phyloP scores from a whole-genome alignment of 2,797 vertebrate species.

The Luscinia luscinia region DNA sequence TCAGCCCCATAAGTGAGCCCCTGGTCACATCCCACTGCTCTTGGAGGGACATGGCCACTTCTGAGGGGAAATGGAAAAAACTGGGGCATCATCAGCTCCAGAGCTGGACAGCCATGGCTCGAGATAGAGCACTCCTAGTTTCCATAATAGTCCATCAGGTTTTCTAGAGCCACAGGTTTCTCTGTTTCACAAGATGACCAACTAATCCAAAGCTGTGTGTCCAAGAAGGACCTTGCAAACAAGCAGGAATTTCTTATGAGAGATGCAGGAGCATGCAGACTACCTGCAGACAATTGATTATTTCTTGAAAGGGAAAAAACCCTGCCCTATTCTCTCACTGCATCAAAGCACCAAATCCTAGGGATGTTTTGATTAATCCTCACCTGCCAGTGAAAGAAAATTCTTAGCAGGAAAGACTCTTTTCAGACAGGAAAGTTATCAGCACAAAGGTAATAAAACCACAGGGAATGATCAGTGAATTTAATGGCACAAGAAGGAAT shows the following conservation, averaged over 20 bases:
- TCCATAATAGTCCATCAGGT: background rate
- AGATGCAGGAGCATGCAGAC: background rate
- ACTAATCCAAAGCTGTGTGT: background rate
- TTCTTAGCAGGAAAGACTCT: background rate
- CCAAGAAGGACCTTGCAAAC: background rate
- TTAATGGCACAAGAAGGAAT: background rate
- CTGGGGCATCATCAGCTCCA: background rate
- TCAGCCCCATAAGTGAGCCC: background rate
- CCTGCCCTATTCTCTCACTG: background rate
- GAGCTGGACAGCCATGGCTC: background rate
- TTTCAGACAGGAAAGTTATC: background rate
- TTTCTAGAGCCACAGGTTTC: background rate
- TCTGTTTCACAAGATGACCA: fast-evolving
- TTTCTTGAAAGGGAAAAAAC: background rate
- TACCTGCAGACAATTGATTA: background rate
- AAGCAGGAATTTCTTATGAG: background rate
- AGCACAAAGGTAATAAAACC: background rate
- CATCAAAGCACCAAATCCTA: background rate
- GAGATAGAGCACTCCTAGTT: background rate
- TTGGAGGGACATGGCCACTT: background rate
- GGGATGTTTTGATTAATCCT: background rate
- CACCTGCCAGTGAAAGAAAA: background rate
- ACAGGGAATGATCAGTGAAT: background rate
- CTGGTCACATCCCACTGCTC: background rate
- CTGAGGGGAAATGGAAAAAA: fast-evolving